phyloP scores from a whole-genome alignment of 2,888 invertebrate species.

The Drosophila macrospina region DNA sequence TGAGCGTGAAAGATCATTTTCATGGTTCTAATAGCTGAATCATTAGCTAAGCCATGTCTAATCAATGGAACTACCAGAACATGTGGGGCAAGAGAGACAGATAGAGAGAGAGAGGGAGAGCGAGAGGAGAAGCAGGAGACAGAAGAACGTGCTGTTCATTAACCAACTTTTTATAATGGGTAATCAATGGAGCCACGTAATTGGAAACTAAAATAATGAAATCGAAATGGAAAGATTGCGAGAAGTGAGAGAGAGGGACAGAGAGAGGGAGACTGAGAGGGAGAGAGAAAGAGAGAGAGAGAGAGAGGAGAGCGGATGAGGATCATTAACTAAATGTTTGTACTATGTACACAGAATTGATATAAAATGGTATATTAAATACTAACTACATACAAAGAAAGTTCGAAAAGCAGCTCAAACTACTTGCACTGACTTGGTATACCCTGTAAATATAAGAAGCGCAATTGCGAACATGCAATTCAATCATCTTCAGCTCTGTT shows the following conservation, averaged over 20 bases:
- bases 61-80: constrained; percentile 6
- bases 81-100: no score
- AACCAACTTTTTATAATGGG: constrained; percentile 2
- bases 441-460: no score
- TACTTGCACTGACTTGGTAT: no score
- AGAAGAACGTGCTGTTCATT: neutral
- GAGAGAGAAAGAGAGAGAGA: no score
- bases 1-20: constrained; percentile 28
- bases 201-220: constrained; percentile 4
- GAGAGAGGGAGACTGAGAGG: neutral
- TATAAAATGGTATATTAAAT: neutral
- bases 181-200: constrained; percentile 21
- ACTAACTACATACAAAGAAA: no score
- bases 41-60: constrained; percentile 21
- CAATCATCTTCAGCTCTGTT: no score
- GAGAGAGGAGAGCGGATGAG: neutral
- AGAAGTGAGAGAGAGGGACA: neutral
- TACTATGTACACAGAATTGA: neutral
- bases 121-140: no score
- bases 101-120: no score
- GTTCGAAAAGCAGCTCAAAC: no score
- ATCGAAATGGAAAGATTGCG: neutral
- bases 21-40: constrained; percentile 9
- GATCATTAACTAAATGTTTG: constrained; percentile 14
- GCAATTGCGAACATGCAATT: no score